A percentile compares a stretch with the other conserved stretches of the same genome.
Evolutionary conservation across 2,888 invertebrate genomes (phyloP).

Genomic region (Leptopilina syphax): DNA sequence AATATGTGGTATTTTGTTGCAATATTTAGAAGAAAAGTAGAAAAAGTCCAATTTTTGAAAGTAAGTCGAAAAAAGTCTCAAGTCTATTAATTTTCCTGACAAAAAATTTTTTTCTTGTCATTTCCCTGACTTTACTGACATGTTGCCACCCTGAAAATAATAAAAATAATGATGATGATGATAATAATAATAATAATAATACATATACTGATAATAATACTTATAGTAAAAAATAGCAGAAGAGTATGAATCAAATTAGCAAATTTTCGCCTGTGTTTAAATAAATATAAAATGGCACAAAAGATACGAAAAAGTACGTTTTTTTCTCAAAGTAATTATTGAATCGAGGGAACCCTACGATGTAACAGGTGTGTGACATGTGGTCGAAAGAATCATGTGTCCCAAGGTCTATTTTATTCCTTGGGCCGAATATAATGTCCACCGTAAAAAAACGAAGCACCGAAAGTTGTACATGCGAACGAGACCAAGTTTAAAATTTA

Average conservation of each 20-base stretch:
- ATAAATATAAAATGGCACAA: not conserved
- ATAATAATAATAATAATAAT: too few species aligned
- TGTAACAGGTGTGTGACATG: slow-evolving; percentile 41
- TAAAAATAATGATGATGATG: too few species aligned
- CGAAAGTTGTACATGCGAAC: not conserved
- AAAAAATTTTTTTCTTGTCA: too few species aligned
- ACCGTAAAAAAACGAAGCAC: not conserved
- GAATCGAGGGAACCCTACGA: slow-evolving; percentile 10
- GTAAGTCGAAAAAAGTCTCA: too few species aligned
- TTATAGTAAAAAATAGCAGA: not conserved
- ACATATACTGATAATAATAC: too few species aligned
- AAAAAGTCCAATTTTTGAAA: too few species aligned
- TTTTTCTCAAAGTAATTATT: slow-evolving; percentile 21
- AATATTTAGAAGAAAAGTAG: too few species aligned
- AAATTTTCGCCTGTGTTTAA: not conserved
- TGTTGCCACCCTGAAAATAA: too few species aligned
- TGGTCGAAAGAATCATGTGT: slow-evolving; percentile 24
- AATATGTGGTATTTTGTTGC: too few species aligned
- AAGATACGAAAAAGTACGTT: not conserved
- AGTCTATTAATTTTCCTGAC: too few species aligned
- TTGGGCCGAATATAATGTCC: not conserved
- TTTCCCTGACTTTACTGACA: too few species aligned
- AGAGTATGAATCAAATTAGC: not conserved
- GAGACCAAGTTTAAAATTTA: too few species aligned
- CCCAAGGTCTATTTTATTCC: not conserved